Percentiles rank a stretch among this genome's conserved stretches.
Evolutionary conservation across 2,113 vertebrate species (phyloP).

Genomic region (Rhynchomys soricoides): DNA sequence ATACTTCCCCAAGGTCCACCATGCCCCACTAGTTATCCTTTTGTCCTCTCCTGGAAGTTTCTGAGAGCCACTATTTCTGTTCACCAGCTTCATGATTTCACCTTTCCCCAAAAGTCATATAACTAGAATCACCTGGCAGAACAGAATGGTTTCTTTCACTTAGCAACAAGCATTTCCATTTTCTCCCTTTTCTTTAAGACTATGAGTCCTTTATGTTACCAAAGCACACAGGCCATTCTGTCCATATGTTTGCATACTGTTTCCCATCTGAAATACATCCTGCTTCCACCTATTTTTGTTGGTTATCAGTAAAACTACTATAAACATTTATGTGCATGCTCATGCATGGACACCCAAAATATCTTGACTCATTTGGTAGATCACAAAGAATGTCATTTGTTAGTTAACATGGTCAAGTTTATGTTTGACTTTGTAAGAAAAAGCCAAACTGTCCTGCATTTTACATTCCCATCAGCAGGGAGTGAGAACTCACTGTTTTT

Average conservation of each 20-base stretch:
- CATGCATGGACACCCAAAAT: neutral
- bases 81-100: neutral
- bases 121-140: neutral
- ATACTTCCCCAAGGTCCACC: neutral
- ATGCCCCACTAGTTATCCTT: neutral
- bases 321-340: neutral
- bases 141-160: neutral
- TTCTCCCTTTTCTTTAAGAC: neutral
- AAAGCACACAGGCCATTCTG: too few species aligned
- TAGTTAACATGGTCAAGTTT: neutral
- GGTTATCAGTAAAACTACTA: neutral
- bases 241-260: neutral
- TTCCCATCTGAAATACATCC: neutral
- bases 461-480: neutral
- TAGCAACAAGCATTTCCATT: neutral
- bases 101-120: neutral
- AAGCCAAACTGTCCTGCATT: neutral
- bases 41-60: too few species aligned
- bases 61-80: neutral
- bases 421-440: neutral
- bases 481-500: neutral
- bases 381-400: neutral
- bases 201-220: neutral
- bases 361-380: neutral
- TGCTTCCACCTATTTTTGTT: neutral